Percentiles rank a stretch among this genome's conserved stretches.
Evolutionary conservation across 2,888 invertebrate species (phyloP).

Genomic region (Diplazon laetatorius): DNA sequence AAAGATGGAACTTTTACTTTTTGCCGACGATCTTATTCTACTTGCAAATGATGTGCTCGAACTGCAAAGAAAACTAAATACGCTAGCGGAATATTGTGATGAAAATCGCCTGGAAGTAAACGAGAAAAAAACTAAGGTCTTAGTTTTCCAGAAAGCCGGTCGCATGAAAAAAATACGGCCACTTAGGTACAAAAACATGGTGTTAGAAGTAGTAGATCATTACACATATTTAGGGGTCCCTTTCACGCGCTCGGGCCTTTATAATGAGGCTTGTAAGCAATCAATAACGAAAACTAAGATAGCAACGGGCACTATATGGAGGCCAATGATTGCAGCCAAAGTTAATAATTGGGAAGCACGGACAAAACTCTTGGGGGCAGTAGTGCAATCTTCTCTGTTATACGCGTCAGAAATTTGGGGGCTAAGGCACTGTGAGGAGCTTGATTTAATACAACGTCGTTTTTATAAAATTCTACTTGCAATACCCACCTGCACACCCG

Average conservation of each 20-base stretch:
- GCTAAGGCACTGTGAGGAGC: background rate
- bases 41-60: conserved; percentile 20
- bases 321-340: conserved; percentile 14
- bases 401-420: conserved; percentile 39
- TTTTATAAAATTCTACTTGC: background rate
- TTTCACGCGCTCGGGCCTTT: background rate
- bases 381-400: conserved; percentile 14
- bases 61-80: conserved; percentile 46
- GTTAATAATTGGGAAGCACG: background rate
- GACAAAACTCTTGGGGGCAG: background rate
- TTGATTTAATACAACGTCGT: background rate
- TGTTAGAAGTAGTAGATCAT: background rate
- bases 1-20: conserved; percentile 34
- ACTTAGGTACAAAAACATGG: background rate
- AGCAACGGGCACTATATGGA: conserved; percentile 16
- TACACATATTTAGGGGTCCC: background rate
- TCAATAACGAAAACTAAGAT: conserved; percentile 12
- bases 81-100: conserved; percentile 30
- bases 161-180: background rate
- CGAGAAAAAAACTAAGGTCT: background rate
- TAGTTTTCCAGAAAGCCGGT: background rate
- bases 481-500: background rate
- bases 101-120: conserved; percentile 23
- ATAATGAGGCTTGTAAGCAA: background rate
- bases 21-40: conserved; percentile 45